Conservation (phyloP, 2,113 vertebrate genomes). For the Microcebus tavaratra region DNA sequence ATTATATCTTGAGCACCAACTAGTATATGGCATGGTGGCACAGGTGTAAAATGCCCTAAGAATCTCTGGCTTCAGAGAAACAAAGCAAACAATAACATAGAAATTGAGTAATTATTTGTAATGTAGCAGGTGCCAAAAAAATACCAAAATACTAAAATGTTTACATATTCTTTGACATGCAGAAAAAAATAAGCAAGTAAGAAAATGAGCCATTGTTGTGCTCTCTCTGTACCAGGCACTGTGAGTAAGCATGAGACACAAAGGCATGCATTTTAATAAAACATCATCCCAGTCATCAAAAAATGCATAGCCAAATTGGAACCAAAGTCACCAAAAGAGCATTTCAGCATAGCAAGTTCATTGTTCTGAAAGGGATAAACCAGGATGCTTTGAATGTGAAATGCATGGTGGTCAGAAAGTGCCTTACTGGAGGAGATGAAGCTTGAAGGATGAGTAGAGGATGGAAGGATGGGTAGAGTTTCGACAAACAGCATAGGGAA, state of each 20-base stretch:
- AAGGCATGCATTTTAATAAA: not conserved
- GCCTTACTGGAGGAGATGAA: not conserved
- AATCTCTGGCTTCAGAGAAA: not conserved
- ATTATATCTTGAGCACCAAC: not conserved
- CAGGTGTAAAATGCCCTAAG: not conserved
- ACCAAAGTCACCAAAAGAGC: not conserved
- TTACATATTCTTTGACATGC: not conserved
- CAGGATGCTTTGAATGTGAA: not conserved
- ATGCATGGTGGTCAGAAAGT: not conserved
- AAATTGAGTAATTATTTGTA: conserved; percentile 30
- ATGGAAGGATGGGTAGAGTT: not conserved
- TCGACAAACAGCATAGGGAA: not conserved
- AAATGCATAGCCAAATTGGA: not conserved
- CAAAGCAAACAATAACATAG: not conserved
- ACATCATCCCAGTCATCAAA: not conserved
- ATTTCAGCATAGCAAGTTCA: not conserved
- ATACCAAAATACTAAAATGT: not conserved
- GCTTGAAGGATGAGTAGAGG: not conserved
- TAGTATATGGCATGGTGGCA: not conserved
- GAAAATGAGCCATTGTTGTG: not conserved
- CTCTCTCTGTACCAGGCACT: not conserved
- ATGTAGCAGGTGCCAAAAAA: not conserved
- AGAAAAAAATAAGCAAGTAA: not conserved
- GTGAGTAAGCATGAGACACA: not conserved
- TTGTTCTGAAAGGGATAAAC: not conserved